Conservation (phyloP, 2,888 invertebrate genomes). For the Furcula furcula region DNA sequence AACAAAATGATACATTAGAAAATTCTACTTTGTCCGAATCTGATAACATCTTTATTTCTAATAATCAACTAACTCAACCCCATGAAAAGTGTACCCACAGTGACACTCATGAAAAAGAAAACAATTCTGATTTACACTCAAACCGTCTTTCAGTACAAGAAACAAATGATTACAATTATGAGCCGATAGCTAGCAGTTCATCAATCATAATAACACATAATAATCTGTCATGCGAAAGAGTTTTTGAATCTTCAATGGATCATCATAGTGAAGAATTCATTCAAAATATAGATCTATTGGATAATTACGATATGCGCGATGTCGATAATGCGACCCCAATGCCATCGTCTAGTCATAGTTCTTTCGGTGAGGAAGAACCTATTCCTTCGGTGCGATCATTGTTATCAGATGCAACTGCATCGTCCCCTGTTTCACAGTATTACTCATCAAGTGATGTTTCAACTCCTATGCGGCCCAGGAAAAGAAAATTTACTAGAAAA, state of each 20-base stretch:
- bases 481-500: constrained; percentile 6
- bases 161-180: not conserved
- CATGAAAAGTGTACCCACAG: too few species aligned
- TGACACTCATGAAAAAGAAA: not conserved
- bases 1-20: not conserved
- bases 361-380: constrained; percentile 2
- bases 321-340: constrained; percentile 1
- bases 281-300: too few species aligned
- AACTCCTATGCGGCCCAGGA: constrained; percentile 2
- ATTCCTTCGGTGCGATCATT: constrained; percentile 1
- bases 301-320: not conserved
- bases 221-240: not conserved
- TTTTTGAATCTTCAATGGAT: not conserved
- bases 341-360: constrained; percentile 1
- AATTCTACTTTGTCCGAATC: not conserved
- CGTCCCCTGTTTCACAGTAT: constrained; percentile 5
- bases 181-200: not conserved
- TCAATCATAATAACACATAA: not conserved
- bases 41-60: too few species aligned
- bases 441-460: constrained; percentile 7
- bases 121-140: not conserved
- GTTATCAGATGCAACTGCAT: constrained; percentile 2
- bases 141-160: too few species aligned
- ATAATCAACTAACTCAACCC: not conserved
- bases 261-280: not conserved